A percentile compares a stretch with the other conserved stretches of the same genome.
Evolutionary conservation across 2,888 invertebrate species (phyloP).

Genomic region (Julus scandinavius): DNA sequence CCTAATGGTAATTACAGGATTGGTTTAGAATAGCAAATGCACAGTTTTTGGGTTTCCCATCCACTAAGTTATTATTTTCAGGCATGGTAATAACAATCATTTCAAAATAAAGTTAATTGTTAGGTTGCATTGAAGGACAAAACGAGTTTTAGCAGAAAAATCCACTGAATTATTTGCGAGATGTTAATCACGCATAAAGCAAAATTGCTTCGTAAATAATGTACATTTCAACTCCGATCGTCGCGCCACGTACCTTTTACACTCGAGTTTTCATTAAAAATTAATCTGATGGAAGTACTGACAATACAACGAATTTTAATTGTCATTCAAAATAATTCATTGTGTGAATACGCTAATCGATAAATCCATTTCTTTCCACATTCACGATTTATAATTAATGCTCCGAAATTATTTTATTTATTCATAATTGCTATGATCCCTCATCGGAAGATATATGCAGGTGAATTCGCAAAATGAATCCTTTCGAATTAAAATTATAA

Average conservation of each 20-base stretch:
- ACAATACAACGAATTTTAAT: not conserved
- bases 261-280: conserved; percentile 5
- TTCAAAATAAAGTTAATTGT: conserved; percentile 18
- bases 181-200: not conserved
- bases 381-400: not conserved
- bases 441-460: not conserved
- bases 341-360: not conserved
- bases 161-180: not conserved
- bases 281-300: conserved; percentile 3
- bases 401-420: not conserved
- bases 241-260: not conserved
- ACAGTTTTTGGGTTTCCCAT: not conserved
- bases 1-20: not conserved
- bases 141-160: not conserved
- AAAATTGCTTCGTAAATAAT: conserved; percentile 31
- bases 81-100: not conserved
- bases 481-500: too few species aligned
- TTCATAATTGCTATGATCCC: not conserved
- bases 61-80: not conserved
- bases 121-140: not conserved
- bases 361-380: not conserved
- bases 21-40: not conserved
- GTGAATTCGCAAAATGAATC: too few species aligned
- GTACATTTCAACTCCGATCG: not conserved
- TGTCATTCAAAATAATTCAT: not conserved